phyloP scores from a whole-genome alignment of 2,113 vertebrate species.

The Melanerpes aurifrons region DNA sequence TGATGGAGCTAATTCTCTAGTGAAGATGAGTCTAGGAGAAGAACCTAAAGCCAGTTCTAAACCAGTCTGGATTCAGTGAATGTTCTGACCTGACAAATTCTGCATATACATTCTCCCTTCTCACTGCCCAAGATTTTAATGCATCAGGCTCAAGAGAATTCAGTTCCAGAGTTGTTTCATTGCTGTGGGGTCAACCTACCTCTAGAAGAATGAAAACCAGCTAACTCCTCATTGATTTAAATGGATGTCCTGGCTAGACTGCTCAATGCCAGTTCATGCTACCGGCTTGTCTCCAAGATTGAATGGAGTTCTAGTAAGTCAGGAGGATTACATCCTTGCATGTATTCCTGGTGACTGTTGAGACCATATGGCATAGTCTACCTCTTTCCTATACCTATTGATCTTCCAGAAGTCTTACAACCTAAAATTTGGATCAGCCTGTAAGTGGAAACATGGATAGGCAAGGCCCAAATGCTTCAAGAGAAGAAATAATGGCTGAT shows the following conservation, averaged over 20 bases:
- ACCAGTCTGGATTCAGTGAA: background rate
- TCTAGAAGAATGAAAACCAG: background rate
- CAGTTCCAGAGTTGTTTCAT: background rate
- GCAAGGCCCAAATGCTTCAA: background rate
- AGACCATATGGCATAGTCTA: background rate
- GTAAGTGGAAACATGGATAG: rapidly evolving
- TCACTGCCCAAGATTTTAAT: background rate
- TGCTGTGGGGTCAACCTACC: background rate
- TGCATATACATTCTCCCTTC: background rate
- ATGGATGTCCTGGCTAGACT: background rate
- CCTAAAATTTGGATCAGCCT: background rate
- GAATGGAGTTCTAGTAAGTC: background rate
- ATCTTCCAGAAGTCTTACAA: background rate
- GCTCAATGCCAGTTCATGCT: background rate
- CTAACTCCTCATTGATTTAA: background rate
- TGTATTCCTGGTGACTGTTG: background rate
- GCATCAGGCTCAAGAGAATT: background rate
- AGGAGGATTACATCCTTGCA: background rate
- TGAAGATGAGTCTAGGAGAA: background rate
- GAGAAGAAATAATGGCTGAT: background rate
- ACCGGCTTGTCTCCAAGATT: background rate
- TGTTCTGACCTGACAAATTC: background rate
- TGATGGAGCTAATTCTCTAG: background rate
- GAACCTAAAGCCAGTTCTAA: background rate
- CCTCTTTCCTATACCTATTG: background rate